phyloP scores from a whole-genome alignment of 2,113 vertebrate genomes.

The Amblyornis subalaris region DNA sequence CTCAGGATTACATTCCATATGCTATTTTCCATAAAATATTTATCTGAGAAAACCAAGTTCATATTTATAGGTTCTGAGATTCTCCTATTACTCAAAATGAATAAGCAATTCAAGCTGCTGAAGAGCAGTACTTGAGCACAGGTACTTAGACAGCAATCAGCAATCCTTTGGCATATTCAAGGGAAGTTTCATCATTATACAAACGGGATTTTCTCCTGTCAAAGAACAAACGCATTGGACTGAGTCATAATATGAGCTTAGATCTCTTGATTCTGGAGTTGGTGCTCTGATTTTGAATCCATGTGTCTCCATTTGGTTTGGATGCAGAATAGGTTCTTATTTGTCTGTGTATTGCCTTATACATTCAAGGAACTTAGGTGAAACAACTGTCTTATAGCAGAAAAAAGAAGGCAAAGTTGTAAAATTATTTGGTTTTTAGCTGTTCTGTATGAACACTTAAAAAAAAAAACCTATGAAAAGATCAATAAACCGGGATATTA shows the following conservation, averaged over 20 bases:
- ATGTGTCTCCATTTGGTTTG: not conserved
- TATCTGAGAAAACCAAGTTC: not conserved
- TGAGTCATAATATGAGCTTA: not conserved
- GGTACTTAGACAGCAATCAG: not conserved
- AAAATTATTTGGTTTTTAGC: not conserved
- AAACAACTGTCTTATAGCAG: not conserved
- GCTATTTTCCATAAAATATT: not conserved
- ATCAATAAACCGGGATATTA: not conserved
- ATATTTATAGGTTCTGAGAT: not conserved
- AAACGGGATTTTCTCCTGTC: not conserved
- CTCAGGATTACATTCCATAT: not conserved
- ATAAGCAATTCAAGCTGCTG: not conserved
- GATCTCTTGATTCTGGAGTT: not conserved
- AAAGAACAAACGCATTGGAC: not conserved
- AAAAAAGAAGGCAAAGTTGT: not conserved
- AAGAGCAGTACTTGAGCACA: not conserved
- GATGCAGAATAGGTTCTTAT: not conserved
- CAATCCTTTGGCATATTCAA: not conserved
- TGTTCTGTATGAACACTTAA: not conserved
- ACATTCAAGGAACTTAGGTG: not conserved
- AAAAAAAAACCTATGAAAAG: not conserved
- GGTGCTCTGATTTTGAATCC: not conserved
- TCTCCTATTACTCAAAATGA: not conserved
- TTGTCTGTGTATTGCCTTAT: not conserved
- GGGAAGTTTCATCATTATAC: not conserved